Base-by-base conservation (phyloP, 1,140 invertebrate genomes). In the Euura lappo region DNA sequence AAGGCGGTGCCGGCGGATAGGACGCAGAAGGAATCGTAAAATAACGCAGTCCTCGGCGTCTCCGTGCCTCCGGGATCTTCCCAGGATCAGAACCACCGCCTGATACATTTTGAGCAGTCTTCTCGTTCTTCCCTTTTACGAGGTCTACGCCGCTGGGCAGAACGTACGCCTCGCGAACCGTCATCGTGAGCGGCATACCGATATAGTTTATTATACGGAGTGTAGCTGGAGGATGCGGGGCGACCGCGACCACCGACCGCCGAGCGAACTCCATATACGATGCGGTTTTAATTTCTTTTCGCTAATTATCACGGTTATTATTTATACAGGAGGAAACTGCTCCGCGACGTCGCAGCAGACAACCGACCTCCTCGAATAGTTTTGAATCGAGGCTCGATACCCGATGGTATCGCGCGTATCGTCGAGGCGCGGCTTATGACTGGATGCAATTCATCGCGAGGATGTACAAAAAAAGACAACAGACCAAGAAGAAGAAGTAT, bases 11-110 rank as follows among this genome's bases (percentile, higher is more conserved):
- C 3, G 51, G 8, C 51, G 51, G 51, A n/a, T 11, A 60, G 51
- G 51, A 60, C 51, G 51, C 51, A 60, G 8, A 60, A 60, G 51
- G 51, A 60, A 60, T 60, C 51, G 51, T 60, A 60, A 60, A 60
- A 60, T 60, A 60, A 60, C 51, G 51, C 3, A 60, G 51, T 60
- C 51, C 51, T 28, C 51, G 51, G 13, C 51, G 13, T n/a, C 51
- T n/a, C 51, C 3, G 51, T 60, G 51, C 51, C 51, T 60, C 13
- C 51, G 51, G 51, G 51, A 60, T 60, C 10, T 60, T 60, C 13
- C 51, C 51, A n/a, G 51, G 51, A 60, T 60, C 51, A 60, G 51
- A n/a, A 28, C 10, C 51, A 11, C 13, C 51, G 51, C 4, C 51
- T 60, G 51, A 60, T 60, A 60, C 51, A 60, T 60, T 60, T 60